Conservation (phyloP, 2,113 vertebrate genomes). For the Speoplatyrhinus poulsoni region DNA sequence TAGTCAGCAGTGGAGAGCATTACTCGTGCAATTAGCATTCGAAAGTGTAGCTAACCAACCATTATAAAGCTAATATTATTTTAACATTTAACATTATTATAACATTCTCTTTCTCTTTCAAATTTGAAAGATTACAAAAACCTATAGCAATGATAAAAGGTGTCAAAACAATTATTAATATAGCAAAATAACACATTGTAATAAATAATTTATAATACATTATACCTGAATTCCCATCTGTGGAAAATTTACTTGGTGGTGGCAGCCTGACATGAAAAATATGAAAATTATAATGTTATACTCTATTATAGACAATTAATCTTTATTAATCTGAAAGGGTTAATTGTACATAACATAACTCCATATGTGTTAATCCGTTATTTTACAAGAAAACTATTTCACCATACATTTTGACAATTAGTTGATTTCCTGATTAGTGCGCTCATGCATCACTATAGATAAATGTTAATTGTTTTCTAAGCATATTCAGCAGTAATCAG, state of each 20-base stretch:
- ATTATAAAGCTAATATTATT: too few relatives aligned
- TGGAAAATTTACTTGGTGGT: conserved; percentile 61
- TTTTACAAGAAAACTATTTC: too few relatives aligned
- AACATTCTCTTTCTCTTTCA: neutral
- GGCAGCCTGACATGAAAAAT: conserved; percentile 57
- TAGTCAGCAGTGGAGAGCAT: neutral
- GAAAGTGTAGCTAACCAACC: neutral
- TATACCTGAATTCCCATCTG: conserved; percentile 57
- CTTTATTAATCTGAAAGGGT: neutral
- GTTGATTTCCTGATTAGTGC: conserved; percentile 19
- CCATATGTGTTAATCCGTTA: too few relatives aligned
- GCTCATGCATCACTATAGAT: conserved; percentile 2
- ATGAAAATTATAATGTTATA: conserved; percentile 9
- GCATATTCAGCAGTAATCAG: conserved; percentile 6
- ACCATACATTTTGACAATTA: neutral
- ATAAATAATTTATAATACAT: neutral
- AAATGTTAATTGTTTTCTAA: conserved; percentile 10
- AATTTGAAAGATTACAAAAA: too few relatives aligned
- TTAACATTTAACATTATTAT: neutral
- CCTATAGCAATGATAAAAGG: too few relatives aligned
- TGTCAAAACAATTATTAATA: too few relatives aligned
- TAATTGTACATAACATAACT: neutral
- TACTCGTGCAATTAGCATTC: neutral
- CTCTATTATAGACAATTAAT: neutral
- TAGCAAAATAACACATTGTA: neutral